These are phyloP conservation scores for Agrotis ipsilon DNA, from an alignment of 2,888 invertebrate species.

Conservation along the genomic window DNA sequence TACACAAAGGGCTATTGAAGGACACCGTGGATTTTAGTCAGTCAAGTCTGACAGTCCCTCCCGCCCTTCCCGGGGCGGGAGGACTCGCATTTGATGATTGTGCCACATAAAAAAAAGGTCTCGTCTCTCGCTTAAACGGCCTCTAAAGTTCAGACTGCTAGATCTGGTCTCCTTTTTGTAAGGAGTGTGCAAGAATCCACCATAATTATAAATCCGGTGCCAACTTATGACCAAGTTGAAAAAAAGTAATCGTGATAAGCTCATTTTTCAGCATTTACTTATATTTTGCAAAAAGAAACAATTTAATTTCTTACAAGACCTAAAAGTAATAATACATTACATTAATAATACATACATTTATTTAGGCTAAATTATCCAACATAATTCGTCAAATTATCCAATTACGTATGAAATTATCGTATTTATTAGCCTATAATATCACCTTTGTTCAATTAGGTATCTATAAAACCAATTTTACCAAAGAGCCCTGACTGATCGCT, in stretches of 20 bases:
- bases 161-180: neutral
- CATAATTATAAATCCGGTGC: neutral
- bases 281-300: neutral
- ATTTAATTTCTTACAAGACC: neutral
- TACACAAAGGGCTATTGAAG: too few relatives aligned
- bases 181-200: neutral
- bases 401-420: neutral
- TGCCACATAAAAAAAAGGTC: too few relatives aligned
- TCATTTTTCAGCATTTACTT: neutral
- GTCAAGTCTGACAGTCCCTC: too few relatives aligned
- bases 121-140: too few relatives aligned
- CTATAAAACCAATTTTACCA: slow-evolving; percentile 10
- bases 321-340: neutral
- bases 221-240: neutral
- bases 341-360: too few relatives aligned
- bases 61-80: too few relatives aligned
- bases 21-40: too few relatives aligned
- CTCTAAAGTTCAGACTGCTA: neutral
- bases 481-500: slow-evolving; percentile 25
- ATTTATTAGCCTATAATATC: neutral
- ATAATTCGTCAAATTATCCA: neutral
- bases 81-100: too few relatives aligned
- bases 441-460: neutral
- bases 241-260: neutral
- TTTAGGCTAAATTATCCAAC: too few relatives aligned